Conservation (phyloP, 1,140 invertebrate species). For the Gryllus bimaculatus region DNA sequence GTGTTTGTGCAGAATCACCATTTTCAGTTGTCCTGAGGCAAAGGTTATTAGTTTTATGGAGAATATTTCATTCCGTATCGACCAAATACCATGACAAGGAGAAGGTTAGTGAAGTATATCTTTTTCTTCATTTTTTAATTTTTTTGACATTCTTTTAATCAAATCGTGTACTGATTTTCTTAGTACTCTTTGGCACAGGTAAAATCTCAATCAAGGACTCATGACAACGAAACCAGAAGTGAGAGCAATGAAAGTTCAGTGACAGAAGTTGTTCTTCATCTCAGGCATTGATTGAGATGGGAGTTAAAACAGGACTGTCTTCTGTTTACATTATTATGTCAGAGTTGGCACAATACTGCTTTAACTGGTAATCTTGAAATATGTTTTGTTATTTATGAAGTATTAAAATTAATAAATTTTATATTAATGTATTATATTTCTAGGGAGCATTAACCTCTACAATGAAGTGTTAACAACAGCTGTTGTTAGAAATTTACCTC, state of each 20-base stretch:
- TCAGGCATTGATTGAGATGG: slow-evolving; percentile 52
- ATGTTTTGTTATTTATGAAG: neutral
- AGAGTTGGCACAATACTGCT: slow-evolving; percentile 43
- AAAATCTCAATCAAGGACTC: slow-evolving; percentile 20
- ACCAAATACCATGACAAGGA: slow-evolving; percentile 45
- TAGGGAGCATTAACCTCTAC: slow-evolving; percentile 36
- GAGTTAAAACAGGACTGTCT: slow-evolving; percentile 53
- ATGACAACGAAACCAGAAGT: slow-evolving; percentile 3
- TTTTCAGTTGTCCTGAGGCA: slow-evolving; percentile 46
- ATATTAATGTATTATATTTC: neutral
- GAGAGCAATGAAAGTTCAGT: slow-evolving; percentile 18
- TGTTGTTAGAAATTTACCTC: slow-evolving; percentile 45
- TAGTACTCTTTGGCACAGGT: slow-evolving; percentile 19
- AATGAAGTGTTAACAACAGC: slow-evolving; percentile 51
- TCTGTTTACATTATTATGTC: slow-evolving; percentile 48
- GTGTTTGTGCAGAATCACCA: slow-evolving; percentile 43
- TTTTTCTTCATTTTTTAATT: neutral
- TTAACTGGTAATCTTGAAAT: slow-evolving; percentile 22
- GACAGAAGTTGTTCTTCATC: slow-evolving; percentile 34
- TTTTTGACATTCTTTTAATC: neutral
- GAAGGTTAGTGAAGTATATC: slow-evolving; percentile 24
- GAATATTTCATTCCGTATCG: slow-evolving; percentile 49
- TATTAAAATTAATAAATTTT: neutral
- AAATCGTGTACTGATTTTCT: neutral
- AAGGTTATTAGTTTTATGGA: slow-evolving; percentile 46